Evolutionary conservation across 2,113 vertebrate species (phyloP).

Genomic region (Chaenogobius annularis): DNA sequence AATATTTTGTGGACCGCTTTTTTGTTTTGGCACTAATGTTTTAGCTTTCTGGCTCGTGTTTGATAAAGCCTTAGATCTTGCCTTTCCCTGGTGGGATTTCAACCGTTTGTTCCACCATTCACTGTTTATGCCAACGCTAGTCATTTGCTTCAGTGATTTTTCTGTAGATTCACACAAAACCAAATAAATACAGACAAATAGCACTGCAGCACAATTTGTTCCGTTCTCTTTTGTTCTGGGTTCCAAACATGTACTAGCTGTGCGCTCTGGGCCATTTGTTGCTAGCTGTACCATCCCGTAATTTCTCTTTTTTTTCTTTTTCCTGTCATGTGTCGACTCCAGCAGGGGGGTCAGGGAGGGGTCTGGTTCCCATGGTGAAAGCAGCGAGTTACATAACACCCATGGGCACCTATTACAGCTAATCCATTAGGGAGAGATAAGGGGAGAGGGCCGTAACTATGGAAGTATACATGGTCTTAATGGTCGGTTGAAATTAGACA

Average conservation of each 20-base stretch:
- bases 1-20: conserved; percentile 12
- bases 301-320: conserved; percentile 18
- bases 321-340: conserved; percentile 33
- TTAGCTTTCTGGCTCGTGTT: neutral
- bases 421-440: conserved; percentile 43
- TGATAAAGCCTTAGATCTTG: conserved; percentile 16
- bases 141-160: conserved; percentile 22
- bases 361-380: conserved; percentile 61
- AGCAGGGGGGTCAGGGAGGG: conserved; percentile 13
- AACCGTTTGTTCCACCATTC: conserved; percentile 21
- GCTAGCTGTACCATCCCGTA: conserved; percentile 41
- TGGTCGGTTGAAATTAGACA: conserved; percentile 22
- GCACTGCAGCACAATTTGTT: conserved; percentile 20
- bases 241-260: conserved; percentile 24
- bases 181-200: conserved; percentile 49
- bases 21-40: neutral
- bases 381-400: conserved; percentile 62
- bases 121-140: neutral
- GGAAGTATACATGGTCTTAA: conserved; percentile 14
- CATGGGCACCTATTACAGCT: conserved; percentile 45
- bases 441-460: conserved; percentile 37
- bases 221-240: conserved; percentile 38
- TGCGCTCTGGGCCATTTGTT: conserved; percentile 42
- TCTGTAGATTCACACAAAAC: conserved; percentile 26
- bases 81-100: conserved; percentile 19